These are phyloP conservation scores for Psilanteris sp. DNA, from an alignment of 1,140 invertebrate genomes.

Conservation along the genomic window DNA sequence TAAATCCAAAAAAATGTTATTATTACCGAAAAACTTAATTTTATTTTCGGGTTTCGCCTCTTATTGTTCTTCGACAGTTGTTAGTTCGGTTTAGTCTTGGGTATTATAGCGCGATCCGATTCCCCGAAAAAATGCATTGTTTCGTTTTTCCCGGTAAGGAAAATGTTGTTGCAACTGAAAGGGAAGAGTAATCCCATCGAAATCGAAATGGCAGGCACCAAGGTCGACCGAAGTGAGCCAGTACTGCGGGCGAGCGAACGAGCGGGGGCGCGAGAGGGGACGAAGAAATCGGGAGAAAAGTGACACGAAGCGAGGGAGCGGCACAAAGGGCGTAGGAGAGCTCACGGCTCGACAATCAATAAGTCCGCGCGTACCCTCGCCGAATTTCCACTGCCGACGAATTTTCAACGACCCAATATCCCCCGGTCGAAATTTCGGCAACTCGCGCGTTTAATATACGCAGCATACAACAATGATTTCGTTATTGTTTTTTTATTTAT, in stretches of 20 bases:
- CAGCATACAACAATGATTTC: too few species aligned
- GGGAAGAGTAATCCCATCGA: constrained; percentile 20
- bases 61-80: too few species aligned
- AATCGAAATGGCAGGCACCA: constrained; percentile 39
- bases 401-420: constrained; percentile 53
- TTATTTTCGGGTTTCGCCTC: too few species aligned
- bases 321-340: constrained; percentile 58
- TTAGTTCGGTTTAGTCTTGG: too few species aligned
- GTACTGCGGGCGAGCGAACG: constrained; percentile 7
- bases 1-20: too few species aligned
- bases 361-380: constrained; percentile 70
- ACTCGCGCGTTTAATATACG: too few species aligned
- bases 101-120: too few species aligned
- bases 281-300: constrained; percentile 39
- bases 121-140: constrained; percentile 13
- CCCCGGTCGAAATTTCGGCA: constrained; percentile 21
- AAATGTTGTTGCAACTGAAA: constrained; percentile 32
- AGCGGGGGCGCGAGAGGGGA: constrained; percentile 16
- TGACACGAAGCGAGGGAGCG: constrained; percentile 47
- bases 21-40: too few species aligned
- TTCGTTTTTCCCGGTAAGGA: constrained; percentile 22
- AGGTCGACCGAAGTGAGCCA: constrained; percentile 36
- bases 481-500: too few species aligned
- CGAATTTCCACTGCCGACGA: constrained; percentile 70
- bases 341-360: constrained; percentile 68